phyloP scores from a whole-genome alignment of 1,140 invertebrate genomes.

The Sarcophaga peregrina region DNA sequence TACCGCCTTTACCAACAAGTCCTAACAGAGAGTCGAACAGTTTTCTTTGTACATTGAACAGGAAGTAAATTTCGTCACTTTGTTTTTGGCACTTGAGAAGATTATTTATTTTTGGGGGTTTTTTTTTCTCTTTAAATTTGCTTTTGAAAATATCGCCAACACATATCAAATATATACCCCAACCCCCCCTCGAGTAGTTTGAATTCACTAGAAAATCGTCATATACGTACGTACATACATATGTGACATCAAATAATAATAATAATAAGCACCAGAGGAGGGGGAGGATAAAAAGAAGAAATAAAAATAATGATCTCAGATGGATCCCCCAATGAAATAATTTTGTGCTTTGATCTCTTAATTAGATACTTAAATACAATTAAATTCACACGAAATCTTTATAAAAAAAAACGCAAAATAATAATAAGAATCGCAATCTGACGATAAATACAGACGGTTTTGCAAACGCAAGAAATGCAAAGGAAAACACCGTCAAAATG shows the following conservation, averaged over 20 bases:
- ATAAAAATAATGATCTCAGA: background rate
- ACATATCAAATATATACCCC: background rate
- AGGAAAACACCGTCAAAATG: conserved; percentile 2
- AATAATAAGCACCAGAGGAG: background rate
- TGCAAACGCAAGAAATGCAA: background rate
- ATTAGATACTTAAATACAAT: conserved; percentile 42
- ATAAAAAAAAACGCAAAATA: conserved; percentile 11
- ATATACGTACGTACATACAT: background rate
- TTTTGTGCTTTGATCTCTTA: conserved; percentile 36
- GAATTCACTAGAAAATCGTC: too few species aligned
- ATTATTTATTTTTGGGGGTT: background rate
- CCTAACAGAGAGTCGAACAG: too few species aligned
- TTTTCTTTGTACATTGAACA: background rate
- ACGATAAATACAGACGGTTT: conserved; percentile 2
- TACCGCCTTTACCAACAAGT: too few species aligned
- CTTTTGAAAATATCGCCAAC: background rate
- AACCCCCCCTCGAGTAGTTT: background rate
- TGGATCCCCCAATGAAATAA: conserved; percentile 2
- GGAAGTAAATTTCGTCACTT: conserved; percentile 26
- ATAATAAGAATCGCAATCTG: background rate
- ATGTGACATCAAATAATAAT: conserved; percentile 10
- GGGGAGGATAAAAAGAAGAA: too few species aligned
- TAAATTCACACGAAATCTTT: conserved; percentile 42
- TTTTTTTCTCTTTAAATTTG: background rate
- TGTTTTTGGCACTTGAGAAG: background rate